A percentile compares a stretch with the other conserved stretches of the same genome.
These are phyloP conservation scores for Drosophila novamexicana DNA, from an alignment of 1,140 invertebrate species.

Conservation along the genomic window DNA sequence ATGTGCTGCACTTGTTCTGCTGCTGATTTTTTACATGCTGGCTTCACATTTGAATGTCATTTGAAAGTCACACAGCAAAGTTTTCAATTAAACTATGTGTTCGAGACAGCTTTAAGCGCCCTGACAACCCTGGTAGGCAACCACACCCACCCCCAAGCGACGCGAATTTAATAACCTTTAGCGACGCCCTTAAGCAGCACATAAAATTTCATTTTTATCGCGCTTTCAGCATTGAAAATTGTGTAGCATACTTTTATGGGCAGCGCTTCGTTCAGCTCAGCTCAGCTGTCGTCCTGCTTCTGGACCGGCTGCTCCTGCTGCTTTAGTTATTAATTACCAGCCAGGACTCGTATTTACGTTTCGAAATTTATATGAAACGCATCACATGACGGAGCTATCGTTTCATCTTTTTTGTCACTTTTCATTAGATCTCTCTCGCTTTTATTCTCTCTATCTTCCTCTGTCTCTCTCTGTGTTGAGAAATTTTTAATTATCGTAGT, in stretches of 20 bases:
- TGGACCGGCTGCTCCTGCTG: not conserved
- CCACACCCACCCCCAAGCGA: no score
- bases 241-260: constrained; percentile 39
- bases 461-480: constrained; percentile 10
- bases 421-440: constrained; percentile 43
- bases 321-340: constrained; percentile 43
- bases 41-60: constrained; percentile 67
- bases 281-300: not conserved
- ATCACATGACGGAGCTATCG: constrained; percentile 20
- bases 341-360: constrained; percentile 27
- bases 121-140: not conserved
- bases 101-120: constrained; percentile 41
- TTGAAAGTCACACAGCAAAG: constrained; percentile 71
- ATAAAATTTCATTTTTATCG: constrained; percentile 72
- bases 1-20: constrained; percentile 54
- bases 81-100: constrained; percentile 73
- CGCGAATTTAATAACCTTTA: constrained; percentile 50
- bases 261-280: not conserved
- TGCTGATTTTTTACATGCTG: not conserved
- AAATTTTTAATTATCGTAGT: constrained; percentile 60
- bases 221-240: constrained; percentile 39
- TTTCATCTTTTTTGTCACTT: constrained; percentile 40
- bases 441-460: not conserved
- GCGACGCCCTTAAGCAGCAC: constrained; percentile 44
- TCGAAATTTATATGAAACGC: constrained; percentile 33